Percentiles rank a stretch among this genome's conserved stretches.
phyloP scores from a whole-genome alignment of 2,113 vertebrate species.

The Perca flavescens region DNA sequence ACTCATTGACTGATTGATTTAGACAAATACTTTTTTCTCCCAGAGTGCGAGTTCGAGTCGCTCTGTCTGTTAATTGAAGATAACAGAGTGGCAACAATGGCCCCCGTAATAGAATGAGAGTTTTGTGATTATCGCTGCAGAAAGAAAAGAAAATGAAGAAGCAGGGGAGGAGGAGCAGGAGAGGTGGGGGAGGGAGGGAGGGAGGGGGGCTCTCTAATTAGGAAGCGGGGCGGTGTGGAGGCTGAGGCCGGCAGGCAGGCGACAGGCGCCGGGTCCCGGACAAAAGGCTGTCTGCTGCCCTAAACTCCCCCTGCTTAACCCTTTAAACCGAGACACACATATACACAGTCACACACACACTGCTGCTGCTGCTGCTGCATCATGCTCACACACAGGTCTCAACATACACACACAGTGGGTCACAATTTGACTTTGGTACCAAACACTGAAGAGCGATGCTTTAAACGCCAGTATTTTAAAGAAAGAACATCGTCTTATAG shows the following conservation, averaged over 20 bases:
- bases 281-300: slow-evolving; percentile 88
- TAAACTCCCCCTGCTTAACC: slow-evolving; percentile 82
- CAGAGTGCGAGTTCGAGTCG: slow-evolving; percentile 81
- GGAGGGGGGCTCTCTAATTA: slow-evolving; percentile 80
- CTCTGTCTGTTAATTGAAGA: slow-evolving; percentile 86
- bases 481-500: too few relatives aligned
- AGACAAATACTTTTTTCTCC: slow-evolving; percentile 82
- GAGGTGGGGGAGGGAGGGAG: not conserved
- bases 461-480: not conserved
- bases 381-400: slow-evolving; percentile 7
- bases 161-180: slow-evolving; percentile 51
- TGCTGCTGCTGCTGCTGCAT: slow-evolving; percentile 8
- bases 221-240: slow-evolving; percentile 82
- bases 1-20: slow-evolving; percentile 83
- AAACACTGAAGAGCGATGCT: not conserved
- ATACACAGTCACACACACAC: slow-evolving; percentile 48
- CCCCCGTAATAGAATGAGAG: slow-evolving; percentile 81
- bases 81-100: slow-evolving; percentile 84
- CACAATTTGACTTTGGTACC: slow-evolving; percentile 7
- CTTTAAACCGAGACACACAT: slow-evolving; percentile 73
- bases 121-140: slow-evolving; percentile 82
- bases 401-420: not conserved
- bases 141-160: slow-evolving; percentile 81
- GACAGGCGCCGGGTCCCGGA: slow-evolving; percentile 86
- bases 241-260: slow-evolving; percentile 87